phyloP scores from a whole-genome alignment of 2,113 vertebrate species.

The Macquaria australasica region DNA sequence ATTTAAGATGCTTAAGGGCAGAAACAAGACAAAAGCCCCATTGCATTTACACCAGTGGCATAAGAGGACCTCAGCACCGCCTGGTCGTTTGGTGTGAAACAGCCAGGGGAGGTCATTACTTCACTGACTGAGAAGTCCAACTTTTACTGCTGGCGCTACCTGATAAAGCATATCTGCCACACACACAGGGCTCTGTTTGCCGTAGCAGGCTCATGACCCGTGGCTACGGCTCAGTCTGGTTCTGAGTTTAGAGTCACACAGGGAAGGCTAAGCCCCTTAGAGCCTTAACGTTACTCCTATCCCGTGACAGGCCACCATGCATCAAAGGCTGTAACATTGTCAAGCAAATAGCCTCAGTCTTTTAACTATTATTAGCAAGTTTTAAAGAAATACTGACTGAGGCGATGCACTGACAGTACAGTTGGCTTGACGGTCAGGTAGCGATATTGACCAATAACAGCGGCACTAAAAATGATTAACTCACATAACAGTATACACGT shows the following conservation, averaged over 20 bases:
- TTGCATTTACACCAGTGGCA: neutral
- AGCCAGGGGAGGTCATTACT: slow-evolving; percentile 26
- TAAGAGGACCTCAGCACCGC: neutral
- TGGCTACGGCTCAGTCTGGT: slow-evolving; percentile 61
- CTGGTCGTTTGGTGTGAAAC: neutral
- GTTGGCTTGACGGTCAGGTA: neutral
- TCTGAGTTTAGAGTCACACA: slow-evolving; percentile 65
- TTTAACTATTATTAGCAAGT: neutral
- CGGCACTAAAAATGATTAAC: neutral
- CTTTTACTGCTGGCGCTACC: slow-evolving; percentile 58
- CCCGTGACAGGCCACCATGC: slow-evolving; percentile 71
- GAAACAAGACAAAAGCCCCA: neutral
- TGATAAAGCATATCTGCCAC: slow-evolving; percentile 83
- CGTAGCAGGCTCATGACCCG: slow-evolving; percentile 58
- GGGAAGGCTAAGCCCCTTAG: slow-evolving; percentile 75
- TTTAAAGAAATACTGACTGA: neutral
- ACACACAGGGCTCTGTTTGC: slow-evolving; percentile 73
- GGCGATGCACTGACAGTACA: neutral
- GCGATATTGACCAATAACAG: neutral
- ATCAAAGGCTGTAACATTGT: slow-evolving; percentile 45
- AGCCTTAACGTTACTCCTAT: slow-evolving; percentile 72
- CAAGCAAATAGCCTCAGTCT: neutral
- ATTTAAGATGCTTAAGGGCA: slow-evolving; percentile 12
- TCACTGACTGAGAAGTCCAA: slow-evolving; percentile 29
- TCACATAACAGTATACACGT: neutral